phyloP scores from a whole-genome alignment of 2,113 vertebrate genomes.

The Notiomystis cincta region DNA sequence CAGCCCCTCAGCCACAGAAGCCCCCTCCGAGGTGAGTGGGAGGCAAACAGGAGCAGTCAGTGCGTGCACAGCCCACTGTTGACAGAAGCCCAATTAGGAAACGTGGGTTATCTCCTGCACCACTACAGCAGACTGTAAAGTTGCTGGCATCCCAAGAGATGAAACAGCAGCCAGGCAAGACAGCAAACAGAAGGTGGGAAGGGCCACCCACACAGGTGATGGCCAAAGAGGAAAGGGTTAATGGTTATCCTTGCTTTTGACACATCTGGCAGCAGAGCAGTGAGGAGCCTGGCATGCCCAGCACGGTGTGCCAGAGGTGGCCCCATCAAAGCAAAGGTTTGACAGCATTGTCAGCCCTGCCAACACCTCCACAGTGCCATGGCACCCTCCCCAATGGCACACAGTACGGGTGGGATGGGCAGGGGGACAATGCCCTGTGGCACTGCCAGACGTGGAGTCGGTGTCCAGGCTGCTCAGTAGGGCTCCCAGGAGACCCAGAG shows the following conservation, averaged over 20 bases:
- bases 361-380: neutral
- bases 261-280: neutral
- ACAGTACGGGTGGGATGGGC: rapidly evolving
- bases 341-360: neutral
- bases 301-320: neutral
- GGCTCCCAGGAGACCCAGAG: neutral
- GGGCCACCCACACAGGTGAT: neutral
- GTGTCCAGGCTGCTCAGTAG: neutral
- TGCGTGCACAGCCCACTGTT: neutral
- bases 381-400: neutral
- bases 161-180: neutral
- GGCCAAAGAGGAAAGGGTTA: neutral
- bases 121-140: neutral
- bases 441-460: neutral
- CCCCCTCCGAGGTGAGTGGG: rapidly evolving
- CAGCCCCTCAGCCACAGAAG: rapidly evolving
- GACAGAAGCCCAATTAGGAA: conserved; percentile 25
- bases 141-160: neutral
- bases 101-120: rapidly evolving
- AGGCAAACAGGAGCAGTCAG: neutral
- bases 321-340: neutral
- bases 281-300: neutral
- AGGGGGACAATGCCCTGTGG: rapidly evolving
- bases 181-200: conserved; percentile 7
- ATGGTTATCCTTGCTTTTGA: neutral